phyloP scores from a whole-genome alignment of 2,797 vertebrate genomes.

The Loris lydekkerianus region DNA sequence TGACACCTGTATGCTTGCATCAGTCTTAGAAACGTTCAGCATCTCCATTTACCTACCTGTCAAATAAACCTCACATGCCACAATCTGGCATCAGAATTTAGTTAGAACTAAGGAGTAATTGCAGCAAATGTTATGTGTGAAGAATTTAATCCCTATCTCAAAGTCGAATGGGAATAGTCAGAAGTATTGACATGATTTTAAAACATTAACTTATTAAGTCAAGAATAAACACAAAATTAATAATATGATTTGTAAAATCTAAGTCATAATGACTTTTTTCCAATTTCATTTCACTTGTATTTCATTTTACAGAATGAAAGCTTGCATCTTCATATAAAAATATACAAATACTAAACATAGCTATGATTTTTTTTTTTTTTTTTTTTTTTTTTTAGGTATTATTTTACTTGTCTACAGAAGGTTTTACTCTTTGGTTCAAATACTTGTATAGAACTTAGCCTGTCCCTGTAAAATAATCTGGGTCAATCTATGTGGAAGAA shows the following conservation, averaged over 20 bases:
- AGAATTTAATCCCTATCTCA: conserved; percentile 27
- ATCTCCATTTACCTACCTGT: neutral
- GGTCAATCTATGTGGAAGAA: neutral
- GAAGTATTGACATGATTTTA: conserved; percentile 44
- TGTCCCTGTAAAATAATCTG: neutral
- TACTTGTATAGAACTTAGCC: conserved; percentile 44
- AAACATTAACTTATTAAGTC: conserved; percentile 44
- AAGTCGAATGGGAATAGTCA: conserved; percentile 4
- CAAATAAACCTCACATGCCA: conserved; percentile 25
- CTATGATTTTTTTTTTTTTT: conserved; percentile 28
- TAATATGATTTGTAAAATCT: conserved; percentile 37
- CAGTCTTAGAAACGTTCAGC: neutral
- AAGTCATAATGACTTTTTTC: conserved; percentile 1
- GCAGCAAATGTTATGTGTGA: neutral
- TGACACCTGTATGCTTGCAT: neutral
- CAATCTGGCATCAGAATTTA: conserved; percentile 13
- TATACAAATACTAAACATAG: neutral
- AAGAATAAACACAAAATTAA: conserved; percentile 61
- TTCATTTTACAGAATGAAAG: neutral
- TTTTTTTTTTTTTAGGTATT: neutral
- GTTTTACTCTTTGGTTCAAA: conserved; percentile 44
- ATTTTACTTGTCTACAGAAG: conserved; percentile 44
- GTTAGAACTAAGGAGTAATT: conserved; percentile 18
- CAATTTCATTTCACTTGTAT: conserved; percentile 25
- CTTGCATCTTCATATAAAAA: conserved; percentile 34